phyloP scores from a whole-genome alignment of 2,797 vertebrate species.

The Danio jaintianensis region DNA sequence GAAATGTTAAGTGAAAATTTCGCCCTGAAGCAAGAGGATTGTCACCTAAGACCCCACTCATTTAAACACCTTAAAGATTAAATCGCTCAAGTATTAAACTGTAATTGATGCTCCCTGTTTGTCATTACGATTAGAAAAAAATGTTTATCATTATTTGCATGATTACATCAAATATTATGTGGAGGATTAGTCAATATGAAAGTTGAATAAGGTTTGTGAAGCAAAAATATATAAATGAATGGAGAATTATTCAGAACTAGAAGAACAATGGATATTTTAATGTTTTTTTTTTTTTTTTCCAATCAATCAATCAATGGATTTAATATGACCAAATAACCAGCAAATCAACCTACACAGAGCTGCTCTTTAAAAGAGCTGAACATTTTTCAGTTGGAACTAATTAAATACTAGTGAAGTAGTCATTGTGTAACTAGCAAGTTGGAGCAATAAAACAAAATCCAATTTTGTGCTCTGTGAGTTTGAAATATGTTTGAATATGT shows the following conservation, averaged over 20 bases:
- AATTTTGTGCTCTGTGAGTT: neutral
- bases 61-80: constrained; percentile 1
- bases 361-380: neutral
- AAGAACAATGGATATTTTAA: neutral
- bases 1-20: constrained; percentile 1
- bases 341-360: neutral
- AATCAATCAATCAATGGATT: neutral
- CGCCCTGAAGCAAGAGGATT: neutral
- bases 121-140: constrained; percentile 1
- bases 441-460: neutral
- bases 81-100: constrained; percentile 15
- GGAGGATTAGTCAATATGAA: neutral
- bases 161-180: neutral
- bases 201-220: neutral
- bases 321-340: neutral
- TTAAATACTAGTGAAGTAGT: neutral
- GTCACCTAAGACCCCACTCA: neutral
- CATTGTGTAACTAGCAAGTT: neutral
- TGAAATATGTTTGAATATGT: neutral
- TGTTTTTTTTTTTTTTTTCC: too few species aligned
- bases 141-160: constrained; percentile 6
- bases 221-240: too few species aligned
- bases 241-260: neutral
- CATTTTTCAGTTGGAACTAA: neutral
- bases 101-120: neutral